phyloP scores from a whole-genome alignment of 64 coral and sea anemone genomes.

The Dendronephthya gigantea region DNA sequence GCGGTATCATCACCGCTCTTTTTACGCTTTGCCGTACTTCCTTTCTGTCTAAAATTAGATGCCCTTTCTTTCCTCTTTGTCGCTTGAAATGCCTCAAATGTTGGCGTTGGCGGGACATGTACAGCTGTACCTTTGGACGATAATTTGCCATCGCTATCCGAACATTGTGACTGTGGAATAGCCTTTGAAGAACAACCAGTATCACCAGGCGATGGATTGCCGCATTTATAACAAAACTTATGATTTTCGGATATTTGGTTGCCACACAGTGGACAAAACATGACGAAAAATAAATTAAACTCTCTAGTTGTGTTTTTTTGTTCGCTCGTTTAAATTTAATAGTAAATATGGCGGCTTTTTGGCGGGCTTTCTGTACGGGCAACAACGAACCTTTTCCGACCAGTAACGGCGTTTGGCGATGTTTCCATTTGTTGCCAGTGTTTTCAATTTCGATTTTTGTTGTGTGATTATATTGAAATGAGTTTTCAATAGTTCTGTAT shows the following conservation, averaged over 20 bases:
- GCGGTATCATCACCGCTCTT: background rate
- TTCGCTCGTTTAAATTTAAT: too few species aligned
- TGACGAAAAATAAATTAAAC: too few species aligned
- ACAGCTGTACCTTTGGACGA: background rate
- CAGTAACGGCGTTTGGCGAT: background rate
- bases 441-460: too few species aligned
- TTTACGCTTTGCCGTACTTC: background rate
- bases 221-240: background rate
- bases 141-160: background rate
- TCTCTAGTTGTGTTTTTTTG: too few species aligned
- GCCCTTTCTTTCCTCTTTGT: background rate
- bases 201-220: background rate
- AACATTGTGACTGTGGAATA: background rate
- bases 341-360: too few species aligned
- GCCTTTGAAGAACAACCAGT: background rate
- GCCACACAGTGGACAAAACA: too few species aligned
- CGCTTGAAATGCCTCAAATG: background rate
- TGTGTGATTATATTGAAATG: too few species aligned
- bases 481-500: too few species aligned
- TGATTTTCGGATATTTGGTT: too few species aligned
- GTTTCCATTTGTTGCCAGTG: too few species aligned
- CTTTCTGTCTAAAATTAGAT: background rate
- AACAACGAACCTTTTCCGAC: too few species aligned
- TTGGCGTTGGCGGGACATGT: background rate
- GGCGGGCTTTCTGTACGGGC: too few species aligned